Evolutionary conservation across 1,140 invertebrate species (phyloP), one percentile per base, ranked within the genome.

Genomic region (Hesperophylax magnus): DNA sequence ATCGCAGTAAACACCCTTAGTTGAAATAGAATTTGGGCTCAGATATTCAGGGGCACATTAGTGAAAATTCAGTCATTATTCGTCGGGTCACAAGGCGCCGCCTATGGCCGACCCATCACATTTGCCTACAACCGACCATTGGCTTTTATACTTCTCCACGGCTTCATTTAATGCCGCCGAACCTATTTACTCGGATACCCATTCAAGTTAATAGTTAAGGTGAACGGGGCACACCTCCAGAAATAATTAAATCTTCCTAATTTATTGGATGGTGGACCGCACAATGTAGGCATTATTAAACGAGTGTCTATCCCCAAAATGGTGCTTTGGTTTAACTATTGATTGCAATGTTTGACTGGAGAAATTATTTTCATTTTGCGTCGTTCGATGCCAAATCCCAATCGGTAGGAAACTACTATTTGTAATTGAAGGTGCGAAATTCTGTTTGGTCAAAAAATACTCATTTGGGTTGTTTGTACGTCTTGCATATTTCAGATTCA

Each of bases 181-280:
- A 67, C 63, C 31, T 67, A 39, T 67, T 67, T 67, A 67, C 63
- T 39, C 24, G 11, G 39, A 47, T 47, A 67, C 63, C 61, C 63
- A 31, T 31, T 27, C 27, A 9, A 31, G 22, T 67, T 67, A 67
- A 67, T 67, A 31, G 63, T 31, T 31, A 47, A 47, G 39, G 31
- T 34, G 20, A 31, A 67, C 22, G 22, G 63, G 9, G 63, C 24
- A 67, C 24, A 67, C 63, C 63, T 67, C 63, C 31, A 61, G 63
- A 67, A 31, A 67, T 67, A 67, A 67, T 67, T 67, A 67, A 67
- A 31, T 67, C 63, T 67, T 31, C 17, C 22, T n/a, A 67, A 67
- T 67, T 67, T 31, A 67, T 27, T 15, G 22, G 39, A 67, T 27
- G 11, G 63, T 27, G 11, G 18, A 24, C 58, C 18, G 58, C 24